Conservation (phyloP, 2,797 vertebrate genomes). For the Eleutherodactylus coqui region DNA sequence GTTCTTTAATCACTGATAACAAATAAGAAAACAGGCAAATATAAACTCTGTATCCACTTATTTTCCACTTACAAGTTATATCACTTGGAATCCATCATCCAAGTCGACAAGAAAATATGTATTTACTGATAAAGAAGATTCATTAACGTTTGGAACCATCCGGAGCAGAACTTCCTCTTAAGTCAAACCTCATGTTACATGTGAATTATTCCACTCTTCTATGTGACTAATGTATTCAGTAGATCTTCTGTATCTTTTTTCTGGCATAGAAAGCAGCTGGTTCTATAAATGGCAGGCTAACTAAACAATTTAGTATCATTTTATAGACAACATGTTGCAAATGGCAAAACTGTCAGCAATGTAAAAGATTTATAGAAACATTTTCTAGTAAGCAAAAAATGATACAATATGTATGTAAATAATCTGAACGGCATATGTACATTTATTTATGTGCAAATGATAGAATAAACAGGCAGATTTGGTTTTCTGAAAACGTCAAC, state of each 20-base stretch:
- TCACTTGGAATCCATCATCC: constrained; percentile 19
- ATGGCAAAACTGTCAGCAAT: constrained; percentile 1
- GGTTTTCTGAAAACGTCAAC: background rate
- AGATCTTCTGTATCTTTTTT: constrained; percentile 8
- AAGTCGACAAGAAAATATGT: constrained; percentile 25
- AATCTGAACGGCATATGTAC: background rate
- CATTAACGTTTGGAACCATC: constrained; percentile 2
- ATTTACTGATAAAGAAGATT: constrained; percentile 46
- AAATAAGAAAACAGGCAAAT: background rate
- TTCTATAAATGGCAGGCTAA: constrained; percentile 20
- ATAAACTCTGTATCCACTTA: background rate
- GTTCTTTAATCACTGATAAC: background rate
- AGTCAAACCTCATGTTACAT: background rate
- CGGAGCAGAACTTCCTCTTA: background rate
- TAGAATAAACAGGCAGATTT: background rate
- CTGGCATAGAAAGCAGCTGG: constrained; percentile 12
- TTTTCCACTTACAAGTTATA: background rate
- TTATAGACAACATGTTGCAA: constrained; percentile 35
- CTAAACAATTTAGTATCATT: constrained; percentile 20
- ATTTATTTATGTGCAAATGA: background rate
- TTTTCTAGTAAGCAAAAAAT: background rate
- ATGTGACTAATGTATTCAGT: constrained; percentile 17
- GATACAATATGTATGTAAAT: constrained; percentile 29
- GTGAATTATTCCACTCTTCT: background rate
- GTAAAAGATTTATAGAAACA: constrained; percentile 30